These are phyloP conservation scores for Ancistrus triradiatus DNA, from an alignment of 2,113 vertebrate species.

Conservation along the genomic window DNA sequence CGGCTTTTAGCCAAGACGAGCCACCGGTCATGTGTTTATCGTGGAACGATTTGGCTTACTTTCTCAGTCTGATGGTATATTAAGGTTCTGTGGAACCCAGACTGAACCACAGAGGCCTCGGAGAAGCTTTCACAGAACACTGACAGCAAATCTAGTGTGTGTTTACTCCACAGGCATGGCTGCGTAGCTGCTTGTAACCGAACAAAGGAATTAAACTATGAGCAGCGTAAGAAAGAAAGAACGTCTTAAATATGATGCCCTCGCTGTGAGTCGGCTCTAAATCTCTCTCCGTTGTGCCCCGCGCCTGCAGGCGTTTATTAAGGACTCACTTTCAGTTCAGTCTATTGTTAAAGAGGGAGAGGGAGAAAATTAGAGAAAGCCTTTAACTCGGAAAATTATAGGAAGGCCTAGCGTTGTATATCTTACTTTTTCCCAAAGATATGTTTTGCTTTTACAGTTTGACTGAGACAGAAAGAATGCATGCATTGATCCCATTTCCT, in stretches of 20 bases:
- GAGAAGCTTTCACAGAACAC: slow-evolving; percentile 13
- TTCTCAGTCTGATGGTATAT: slow-evolving; percentile 11
- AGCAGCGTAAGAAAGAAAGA: neutral
- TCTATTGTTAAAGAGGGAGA: neutral
- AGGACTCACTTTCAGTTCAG: neutral
- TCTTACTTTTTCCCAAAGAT: slow-evolving; percentile 27
- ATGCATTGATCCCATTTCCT: slow-evolving; percentile 32
- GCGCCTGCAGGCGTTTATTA: neutral
- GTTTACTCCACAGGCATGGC: slow-evolving; percentile 42
- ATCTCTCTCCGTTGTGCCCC: neutral
- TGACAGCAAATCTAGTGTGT: slow-evolving; percentile 4
- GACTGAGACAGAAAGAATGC: slow-evolving; percentile 1
- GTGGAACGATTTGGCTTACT: slow-evolving; percentile 26
- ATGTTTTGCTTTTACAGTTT: slow-evolving; percentile 27
- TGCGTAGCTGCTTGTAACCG: slow-evolving; percentile 21
- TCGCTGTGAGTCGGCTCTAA: slow-evolving; percentile 17
- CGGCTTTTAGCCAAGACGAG: neutral
- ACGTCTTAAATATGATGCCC: slow-evolving; percentile 25
- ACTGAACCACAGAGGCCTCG: slow-evolving; percentile 19
- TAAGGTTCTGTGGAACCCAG: slow-evolving; percentile 3
- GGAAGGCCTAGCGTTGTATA: slow-evolving; percentile 17
- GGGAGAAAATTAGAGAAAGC: slow-evolving; percentile 12
- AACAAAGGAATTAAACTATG: slow-evolving; percentile 5
- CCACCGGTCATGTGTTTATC: slow-evolving; percentile 7
- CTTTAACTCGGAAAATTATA: slow-evolving; percentile 14